Conservation (phyloP, 2,113 vertebrate genomes). For the Cervus canadensis region DNA sequence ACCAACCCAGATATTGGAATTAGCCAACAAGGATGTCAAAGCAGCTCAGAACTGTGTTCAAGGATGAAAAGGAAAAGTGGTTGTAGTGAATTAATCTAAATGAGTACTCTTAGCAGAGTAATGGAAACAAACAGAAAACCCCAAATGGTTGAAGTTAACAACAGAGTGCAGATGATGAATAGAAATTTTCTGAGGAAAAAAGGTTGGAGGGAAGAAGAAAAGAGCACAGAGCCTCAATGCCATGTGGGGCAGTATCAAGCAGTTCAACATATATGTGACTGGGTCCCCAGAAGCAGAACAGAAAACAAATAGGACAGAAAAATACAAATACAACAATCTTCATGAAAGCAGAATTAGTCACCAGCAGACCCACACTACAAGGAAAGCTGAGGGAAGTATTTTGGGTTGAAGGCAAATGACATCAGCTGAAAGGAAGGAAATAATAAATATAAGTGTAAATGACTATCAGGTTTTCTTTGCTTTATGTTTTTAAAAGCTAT, state of each 20-base stretch:
- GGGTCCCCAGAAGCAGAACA: neutral
- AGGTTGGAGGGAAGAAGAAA: neutral
- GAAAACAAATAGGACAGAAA: neutral
- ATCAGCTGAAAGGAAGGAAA: neutral
- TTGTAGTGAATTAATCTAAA: neutral
- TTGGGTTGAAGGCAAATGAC: neutral
- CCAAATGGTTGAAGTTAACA: neutral
- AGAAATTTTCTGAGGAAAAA: neutral
- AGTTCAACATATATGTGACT: neutral
- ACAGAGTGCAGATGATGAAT: neutral
- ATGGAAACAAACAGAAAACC: neutral
- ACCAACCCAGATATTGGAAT: neutral
- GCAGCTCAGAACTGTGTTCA: neutral
- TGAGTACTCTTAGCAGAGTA: neutral
- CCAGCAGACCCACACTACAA: neutral
- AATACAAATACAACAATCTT: neutral
- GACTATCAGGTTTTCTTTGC: neutral
- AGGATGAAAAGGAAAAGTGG: neutral
- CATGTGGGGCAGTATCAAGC: neutral
- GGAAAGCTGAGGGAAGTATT: neutral
- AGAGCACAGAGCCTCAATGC: neutral
- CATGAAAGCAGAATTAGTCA: neutral
- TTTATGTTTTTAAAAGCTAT: neutral
- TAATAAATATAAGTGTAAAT: neutral
- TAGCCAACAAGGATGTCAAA: neutral